Evolutionary conservation across 2,113 vertebrate species (phyloP).

Genomic region (Rhipidura dahli): DNA sequence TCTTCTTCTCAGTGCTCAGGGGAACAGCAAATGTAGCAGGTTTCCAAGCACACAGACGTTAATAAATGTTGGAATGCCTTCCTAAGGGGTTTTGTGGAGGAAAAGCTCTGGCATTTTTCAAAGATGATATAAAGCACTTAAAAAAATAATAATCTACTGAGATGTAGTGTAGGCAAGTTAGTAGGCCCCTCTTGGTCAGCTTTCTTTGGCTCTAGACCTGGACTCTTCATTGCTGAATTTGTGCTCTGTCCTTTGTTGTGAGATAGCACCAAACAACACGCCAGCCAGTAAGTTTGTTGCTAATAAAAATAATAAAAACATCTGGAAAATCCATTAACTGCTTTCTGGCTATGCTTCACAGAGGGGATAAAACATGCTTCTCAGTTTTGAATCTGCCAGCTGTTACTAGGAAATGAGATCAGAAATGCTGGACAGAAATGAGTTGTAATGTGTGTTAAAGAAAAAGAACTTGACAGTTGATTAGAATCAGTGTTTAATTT

Average conservation of each 20-base stretch:
- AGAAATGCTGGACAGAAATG: background rate
- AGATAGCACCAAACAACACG: background rate
- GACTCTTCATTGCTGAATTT: background rate
- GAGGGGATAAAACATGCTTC: background rate
- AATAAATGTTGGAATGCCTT: background rate
- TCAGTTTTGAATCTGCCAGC: background rate
- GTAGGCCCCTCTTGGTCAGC: background rate
- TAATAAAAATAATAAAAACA: slow-evolving; percentile 1
- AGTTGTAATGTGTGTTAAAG: background rate
- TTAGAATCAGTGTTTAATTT: background rate
- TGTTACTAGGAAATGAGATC: slow-evolving; percentile 8
- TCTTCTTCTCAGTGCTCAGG: background rate
- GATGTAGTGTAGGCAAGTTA: background rate
- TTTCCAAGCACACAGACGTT: background rate
- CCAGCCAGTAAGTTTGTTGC: background rate
- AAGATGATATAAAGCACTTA: background rate
- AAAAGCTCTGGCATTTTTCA: background rate
- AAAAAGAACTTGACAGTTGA: background rate
- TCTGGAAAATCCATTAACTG: background rate
- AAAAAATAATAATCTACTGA: background rate
- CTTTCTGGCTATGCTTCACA: background rate
- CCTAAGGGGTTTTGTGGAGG: background rate
- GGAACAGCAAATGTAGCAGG: background rate
- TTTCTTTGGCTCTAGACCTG: background rate
- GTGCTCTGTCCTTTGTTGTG: background rate